These are phyloP conservation scores for Hiodon tergisus DNA, from an alignment of 2,113 vertebrate genomes.

Conservation along the genomic window DNA sequence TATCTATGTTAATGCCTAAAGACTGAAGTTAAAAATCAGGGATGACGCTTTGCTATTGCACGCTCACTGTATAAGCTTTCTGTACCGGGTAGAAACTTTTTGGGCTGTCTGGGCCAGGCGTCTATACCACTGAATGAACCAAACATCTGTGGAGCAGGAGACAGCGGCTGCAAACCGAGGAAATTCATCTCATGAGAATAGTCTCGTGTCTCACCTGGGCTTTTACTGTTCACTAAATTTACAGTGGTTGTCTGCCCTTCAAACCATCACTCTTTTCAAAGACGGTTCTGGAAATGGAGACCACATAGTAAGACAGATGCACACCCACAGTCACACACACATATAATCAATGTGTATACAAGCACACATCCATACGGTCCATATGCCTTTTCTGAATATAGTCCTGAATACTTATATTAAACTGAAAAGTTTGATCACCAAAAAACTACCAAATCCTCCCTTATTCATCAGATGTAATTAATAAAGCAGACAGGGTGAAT, in stretches of 20 bases:
- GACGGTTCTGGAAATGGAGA: not conserved
- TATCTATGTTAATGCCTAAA: too few species aligned
- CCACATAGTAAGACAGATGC: not conserved
- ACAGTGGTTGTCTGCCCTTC: not conserved
- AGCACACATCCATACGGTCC: too few species aligned
- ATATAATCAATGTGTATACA: not conserved
- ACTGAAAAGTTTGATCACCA: not conserved
- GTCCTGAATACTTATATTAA: not conserved
- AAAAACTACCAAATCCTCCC: not conserved
- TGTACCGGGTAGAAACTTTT: slow-evolving; percentile 37
- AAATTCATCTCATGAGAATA: slow-evolving; percentile 24
- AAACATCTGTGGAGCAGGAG: slow-evolving; percentile 43
- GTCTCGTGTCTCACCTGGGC: not conserved
- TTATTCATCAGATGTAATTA: too few species aligned
- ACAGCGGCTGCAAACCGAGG: slow-evolving; percentile 24
- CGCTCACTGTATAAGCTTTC: slow-evolving; percentile 46
- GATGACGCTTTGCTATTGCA: slow-evolving; percentile 10
- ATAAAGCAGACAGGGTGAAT: too few species aligned
- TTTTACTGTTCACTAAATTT: not conserved
- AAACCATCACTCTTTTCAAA: not conserved
- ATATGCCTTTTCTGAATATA: not conserved
- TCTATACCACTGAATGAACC: not conserved
- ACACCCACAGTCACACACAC: not conserved
- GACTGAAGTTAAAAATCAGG: too few species aligned
- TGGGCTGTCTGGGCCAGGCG: slow-evolving; percentile 26